Evolutionary conservation across 2,797 vertebrate species (phyloP).

Genomic region (Thripadectes ignobilis): DNA sequence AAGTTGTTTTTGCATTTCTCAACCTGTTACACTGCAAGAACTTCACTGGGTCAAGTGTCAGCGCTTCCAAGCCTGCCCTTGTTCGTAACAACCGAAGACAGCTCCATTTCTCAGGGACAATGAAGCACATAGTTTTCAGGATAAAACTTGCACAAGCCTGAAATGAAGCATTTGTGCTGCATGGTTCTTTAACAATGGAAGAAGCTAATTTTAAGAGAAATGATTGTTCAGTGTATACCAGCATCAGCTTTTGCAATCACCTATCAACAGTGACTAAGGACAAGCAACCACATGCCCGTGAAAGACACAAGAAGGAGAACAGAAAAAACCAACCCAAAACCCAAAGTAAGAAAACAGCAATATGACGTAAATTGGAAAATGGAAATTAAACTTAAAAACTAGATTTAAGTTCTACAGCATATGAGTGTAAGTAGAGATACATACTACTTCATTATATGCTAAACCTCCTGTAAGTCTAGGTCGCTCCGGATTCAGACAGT

Average conservation of each 20-base stretch:
- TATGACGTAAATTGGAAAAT: neutral
- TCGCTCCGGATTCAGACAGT: neutral
- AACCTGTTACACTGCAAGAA: constrained; percentile 14
- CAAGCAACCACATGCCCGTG: constrained; percentile 26
- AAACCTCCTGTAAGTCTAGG: neutral
- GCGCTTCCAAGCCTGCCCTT: constrained; percentile 23
- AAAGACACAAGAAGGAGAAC: neutral
- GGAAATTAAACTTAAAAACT: neutral
- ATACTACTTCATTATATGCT: neutral
- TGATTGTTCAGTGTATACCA: neutral
- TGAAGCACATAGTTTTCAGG: constrained; percentile 65
- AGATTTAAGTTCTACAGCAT: neutral
- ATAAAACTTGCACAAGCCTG: constrained; percentile 67
- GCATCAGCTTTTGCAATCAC: neutral
- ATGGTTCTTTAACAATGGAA: constrained; percentile 49
- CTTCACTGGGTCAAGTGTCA: constrained; percentile 54
- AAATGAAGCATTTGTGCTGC: constrained; percentile 51
- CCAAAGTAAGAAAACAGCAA: neutral
- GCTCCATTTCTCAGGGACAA: constrained; percentile 56
- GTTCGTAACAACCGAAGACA: constrained; percentile 43
- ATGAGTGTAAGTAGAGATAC: neutral
- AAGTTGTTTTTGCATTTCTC: constrained; percentile 31
- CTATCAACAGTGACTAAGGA: neutral
- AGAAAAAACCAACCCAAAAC: neutral
- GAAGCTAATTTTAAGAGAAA: constrained; percentile 51